phyloP scores from a whole-genome alignment of 1,140 invertebrate species.

The Temnothorax nylanderi region DNA sequence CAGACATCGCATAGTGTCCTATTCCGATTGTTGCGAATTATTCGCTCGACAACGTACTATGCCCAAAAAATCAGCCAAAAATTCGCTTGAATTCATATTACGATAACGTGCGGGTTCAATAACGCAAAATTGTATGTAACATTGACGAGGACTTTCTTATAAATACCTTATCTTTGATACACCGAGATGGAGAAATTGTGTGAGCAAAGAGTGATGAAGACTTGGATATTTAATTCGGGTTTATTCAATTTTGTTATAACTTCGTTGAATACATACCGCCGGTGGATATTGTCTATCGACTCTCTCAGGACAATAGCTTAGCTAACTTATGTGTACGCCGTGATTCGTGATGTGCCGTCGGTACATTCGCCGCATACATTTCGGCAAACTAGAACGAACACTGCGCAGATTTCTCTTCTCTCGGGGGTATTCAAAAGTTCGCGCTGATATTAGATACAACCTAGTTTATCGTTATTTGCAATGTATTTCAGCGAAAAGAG shows the following conservation, averaged over 20 bases:
- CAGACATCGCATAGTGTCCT: conserved; percentile 24
- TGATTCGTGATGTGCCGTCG: conserved; percentile 10
- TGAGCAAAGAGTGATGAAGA: not conserved
- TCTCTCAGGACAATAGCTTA: not conserved
- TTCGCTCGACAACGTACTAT: conserved; percentile 4
- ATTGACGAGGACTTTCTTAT: not conserved
- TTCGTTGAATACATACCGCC: conserved; percentile 3
- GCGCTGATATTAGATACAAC: conserved; percentile 27
- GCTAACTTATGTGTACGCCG: not conserved
- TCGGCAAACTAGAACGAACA: conserved; percentile 62
- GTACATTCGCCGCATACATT: conserved; percentile 22
- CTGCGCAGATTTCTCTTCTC: conserved; percentile 60
- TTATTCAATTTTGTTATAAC: conserved; percentile 42
- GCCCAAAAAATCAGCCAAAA: not conserved
- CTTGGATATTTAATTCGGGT: conserved; percentile 35
- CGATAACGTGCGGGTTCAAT: not conserved
- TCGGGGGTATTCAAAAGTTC: conserved; percentile 66
- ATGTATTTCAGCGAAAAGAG: conserved; percentile 11
- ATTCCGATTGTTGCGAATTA: conserved; percentile 25
- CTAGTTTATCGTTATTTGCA: conserved; percentile 18
- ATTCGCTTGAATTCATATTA: not conserved
- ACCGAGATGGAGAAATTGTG: not conserved
- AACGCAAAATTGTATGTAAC: not conserved
- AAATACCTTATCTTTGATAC: not conserved
- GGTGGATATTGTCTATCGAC: conserved; percentile 53